Evolutionary conservation across 1,140 invertebrate species (phyloP).

Genomic region (Drosophila eugracilis): DNA sequence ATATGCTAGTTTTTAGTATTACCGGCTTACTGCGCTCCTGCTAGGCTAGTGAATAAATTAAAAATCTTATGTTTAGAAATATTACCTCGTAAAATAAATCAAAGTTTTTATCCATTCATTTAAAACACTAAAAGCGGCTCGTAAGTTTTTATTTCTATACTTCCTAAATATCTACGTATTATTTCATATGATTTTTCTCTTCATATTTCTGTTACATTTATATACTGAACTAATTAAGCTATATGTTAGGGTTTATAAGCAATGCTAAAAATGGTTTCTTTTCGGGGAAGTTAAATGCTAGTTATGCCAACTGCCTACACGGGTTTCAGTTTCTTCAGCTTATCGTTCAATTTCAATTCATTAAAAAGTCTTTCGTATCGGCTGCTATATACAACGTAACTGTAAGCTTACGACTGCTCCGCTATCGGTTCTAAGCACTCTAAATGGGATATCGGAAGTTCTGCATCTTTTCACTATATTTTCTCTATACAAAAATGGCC

Average conservation of each 20-base stretch:
- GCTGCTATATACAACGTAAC: conserved; percentile 45
- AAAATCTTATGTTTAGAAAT: conserved; percentile 67
- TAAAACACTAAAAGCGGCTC: conserved; percentile 65
- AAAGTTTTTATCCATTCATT: conserved; percentile 24
- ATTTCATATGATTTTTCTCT: conserved; percentile 9
- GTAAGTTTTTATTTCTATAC: conserved; percentile 37
- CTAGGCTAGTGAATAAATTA: conserved; percentile 78
- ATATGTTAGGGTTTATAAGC: conserved; percentile 59
- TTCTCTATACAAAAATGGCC: conserved; percentile 54
- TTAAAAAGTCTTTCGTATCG: conserved; percentile 68
- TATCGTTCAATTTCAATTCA: conserved; percentile 26
- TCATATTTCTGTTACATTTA: conserved; percentile 25
- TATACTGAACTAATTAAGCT: conserved; percentile 62
- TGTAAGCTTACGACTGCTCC: conserved; percentile 39
- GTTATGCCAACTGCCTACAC: conserved; percentile 39
- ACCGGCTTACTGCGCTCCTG: conserved; percentile 43
- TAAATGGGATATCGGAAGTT: conserved; percentile 45
- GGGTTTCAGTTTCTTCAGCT: conserved; percentile 24
- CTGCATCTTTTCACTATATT: conserved; percentile 26
- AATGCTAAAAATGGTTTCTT: conserved; percentile 59
- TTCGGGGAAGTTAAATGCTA: conserved; percentile 66
- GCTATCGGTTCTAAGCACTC: conserved; percentile 44
- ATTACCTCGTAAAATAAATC: conserved; percentile 39
- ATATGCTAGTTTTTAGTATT: conserved; percentile 46
- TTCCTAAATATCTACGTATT: conserved; percentile 42